Evolutionary conservation across 2,888 invertebrate genomes (phyloP), one percentile per base, ranked within the genome.

Genomic region (Belgica antarctica): DNA sequence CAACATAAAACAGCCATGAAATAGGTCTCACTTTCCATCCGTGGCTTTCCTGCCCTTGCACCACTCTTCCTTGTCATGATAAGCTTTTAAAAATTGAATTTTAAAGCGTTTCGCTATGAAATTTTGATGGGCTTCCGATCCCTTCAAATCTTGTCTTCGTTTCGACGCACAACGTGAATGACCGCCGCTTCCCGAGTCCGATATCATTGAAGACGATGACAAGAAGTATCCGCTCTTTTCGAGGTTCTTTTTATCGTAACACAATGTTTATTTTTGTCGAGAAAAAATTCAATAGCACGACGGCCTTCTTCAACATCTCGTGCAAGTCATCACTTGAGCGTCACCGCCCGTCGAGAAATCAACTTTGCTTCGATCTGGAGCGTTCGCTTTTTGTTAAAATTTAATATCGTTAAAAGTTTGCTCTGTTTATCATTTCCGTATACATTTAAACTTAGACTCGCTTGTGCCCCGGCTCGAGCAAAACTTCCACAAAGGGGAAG

Each of bases 261-360:
- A 2, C 4, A n/a, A 41, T 41, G 41, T 41, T 41, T 41, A 34
- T 34, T 12, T 41, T 41, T 41, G 15, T 41, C n/a, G 41, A 41
- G n/a, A 41, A 15, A 12, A 41, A 41, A 41, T 41, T 41, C n/a
- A 5, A 41, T n/a, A 41, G 10, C 41, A 10, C n/a, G 41, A 12
- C 15, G 41, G 41, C 41, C 41, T 2, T 41, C 41, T 41, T 41
- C 41, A 15, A n/a, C 41, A 15, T 15, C 15, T 5, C 12, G 41
- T 52, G 52, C 17, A 52, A 52, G 52, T 52, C 52, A 52, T 52
- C 52, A 52, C 22, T 52, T 41, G 41, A n/a, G 41, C 41, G 12
- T 41, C 41, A 41, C 15, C 41, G n/a, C n/a, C n/a, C n/a, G 41
- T 41, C 10, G 10, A 41, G 10, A 41, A 10, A 41, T 12, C 41